Conservation (phyloP, 2,888 invertebrate species). For the Caenorhabditis becei region DNA sequence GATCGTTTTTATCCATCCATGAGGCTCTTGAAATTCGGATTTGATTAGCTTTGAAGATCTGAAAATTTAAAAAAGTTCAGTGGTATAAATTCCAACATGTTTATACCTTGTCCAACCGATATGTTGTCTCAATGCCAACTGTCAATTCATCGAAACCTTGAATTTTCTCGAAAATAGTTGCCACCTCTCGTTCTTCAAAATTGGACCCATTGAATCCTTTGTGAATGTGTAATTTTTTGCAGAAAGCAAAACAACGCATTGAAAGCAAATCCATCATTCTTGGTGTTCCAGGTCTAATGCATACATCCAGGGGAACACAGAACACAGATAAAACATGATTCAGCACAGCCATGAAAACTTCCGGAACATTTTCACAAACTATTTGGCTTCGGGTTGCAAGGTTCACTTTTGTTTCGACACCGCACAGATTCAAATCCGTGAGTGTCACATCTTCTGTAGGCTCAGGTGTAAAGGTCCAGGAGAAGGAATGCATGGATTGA, state of each 20-base stretch:
- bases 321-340: background rate
- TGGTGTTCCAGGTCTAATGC: background rate
- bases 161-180: background rate
- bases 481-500: no score
- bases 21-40: background rate
- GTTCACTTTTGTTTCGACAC: background rate
- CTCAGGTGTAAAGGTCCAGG: background rate
- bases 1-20: background rate
- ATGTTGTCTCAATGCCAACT: no score
- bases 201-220: background rate
- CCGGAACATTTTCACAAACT: background rate
- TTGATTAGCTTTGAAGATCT: background rate
- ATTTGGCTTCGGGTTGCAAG: background rate
- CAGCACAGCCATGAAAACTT: background rate
- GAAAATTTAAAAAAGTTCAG: background rate
- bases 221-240: background rate
- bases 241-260: background rate
- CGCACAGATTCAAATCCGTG: no score
- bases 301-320: background rate
- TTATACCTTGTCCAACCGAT: no score
- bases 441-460: background rate
- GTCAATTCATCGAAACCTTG: background rate
- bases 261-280: background rate
- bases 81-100: background rate
- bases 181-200: background rate